phyloP scores from a whole-genome alignment of 2,888 invertebrate genomes.

The Nemotelus pantherinus region DNA sequence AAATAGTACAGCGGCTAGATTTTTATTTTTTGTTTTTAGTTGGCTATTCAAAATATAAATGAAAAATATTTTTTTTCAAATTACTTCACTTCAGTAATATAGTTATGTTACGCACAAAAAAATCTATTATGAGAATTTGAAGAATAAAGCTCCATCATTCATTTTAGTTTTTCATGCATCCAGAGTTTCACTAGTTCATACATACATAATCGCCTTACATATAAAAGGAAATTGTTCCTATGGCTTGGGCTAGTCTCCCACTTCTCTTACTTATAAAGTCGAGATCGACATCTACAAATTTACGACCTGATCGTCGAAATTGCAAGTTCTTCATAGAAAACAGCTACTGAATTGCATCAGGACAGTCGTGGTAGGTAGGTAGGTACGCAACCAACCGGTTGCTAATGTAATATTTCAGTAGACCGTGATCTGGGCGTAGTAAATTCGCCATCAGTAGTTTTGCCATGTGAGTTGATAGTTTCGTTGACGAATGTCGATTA shows the following conservation, averaged over 20 bases:
- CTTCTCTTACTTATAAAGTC: not conserved
- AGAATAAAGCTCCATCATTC: constrained; percentile 47
- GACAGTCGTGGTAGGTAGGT: not conserved
- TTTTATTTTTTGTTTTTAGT: no score
- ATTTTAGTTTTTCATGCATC: constrained; percentile 42
- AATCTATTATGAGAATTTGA: no score
- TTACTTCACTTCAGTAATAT: no score
- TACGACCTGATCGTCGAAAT: constrained; percentile 24
- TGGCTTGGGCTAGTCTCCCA: not conserved
- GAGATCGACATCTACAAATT: constrained; percentile 17
- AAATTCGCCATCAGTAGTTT: constrained; percentile 9
- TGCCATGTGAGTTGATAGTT: constrained; percentile 9
- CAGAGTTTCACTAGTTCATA: not conserved
- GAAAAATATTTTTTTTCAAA: no score
- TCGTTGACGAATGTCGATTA: constrained; percentile 8
- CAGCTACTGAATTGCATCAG: not conserved
- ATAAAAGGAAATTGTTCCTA: no score
- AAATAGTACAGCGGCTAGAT: no score
- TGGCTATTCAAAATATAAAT: no score
- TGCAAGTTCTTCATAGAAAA: constrained; percentile 26
- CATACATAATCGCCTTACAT: no score
- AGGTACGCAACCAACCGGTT: constrained; percentile 16
- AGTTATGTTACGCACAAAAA: no score
- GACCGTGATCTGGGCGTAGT: not conserved
- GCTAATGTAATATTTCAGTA: not conserved